Percentiles rank a stretch among this genome's conserved stretches.
These are phyloP conservation scores for Perca fluviatilis DNA, from an alignment of 2,113 vertebrate genomes.

Conservation along the genomic window DNA sequence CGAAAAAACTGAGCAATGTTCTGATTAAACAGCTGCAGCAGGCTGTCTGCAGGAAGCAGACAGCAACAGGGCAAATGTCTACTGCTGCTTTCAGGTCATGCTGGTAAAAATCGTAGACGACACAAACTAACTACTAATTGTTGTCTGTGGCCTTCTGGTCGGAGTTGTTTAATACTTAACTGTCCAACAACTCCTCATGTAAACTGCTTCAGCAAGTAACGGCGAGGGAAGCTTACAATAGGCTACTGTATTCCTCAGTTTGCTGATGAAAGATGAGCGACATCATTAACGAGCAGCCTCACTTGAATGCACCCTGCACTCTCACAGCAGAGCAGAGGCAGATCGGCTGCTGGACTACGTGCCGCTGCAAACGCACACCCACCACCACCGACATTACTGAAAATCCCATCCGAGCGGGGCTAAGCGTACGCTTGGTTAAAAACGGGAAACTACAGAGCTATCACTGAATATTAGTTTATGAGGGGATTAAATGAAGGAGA, in stretches of 20 bases:
- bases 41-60: constrained; percentile 25
- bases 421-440: background rate
- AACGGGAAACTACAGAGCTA: accelerated
- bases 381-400: constrained; percentile 38
- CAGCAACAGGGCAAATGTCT: constrained; percentile 46
- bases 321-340: constrained; percentile 1
- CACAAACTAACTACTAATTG: background rate
- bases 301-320: constrained; percentile 56
- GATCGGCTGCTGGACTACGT: constrained; percentile 67
- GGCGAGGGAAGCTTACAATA: background rate
- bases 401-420: background rate
- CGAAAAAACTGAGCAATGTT: background rate
- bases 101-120: background rate
- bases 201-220: no score
- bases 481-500: background rate
- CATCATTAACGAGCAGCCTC: background rate
- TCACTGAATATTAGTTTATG: background rate
- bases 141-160: no score
- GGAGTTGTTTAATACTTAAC: background rate
- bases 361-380: constrained; percentile 69
- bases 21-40: background rate
- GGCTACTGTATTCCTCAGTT: background rate
- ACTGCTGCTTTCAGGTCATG: constrained; percentile 39
- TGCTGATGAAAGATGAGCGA: background rate
- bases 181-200: background rate